phyloP scores from a whole-genome alignment of 2,888 invertebrate species.

The Baronia brevicornis region DNA sequence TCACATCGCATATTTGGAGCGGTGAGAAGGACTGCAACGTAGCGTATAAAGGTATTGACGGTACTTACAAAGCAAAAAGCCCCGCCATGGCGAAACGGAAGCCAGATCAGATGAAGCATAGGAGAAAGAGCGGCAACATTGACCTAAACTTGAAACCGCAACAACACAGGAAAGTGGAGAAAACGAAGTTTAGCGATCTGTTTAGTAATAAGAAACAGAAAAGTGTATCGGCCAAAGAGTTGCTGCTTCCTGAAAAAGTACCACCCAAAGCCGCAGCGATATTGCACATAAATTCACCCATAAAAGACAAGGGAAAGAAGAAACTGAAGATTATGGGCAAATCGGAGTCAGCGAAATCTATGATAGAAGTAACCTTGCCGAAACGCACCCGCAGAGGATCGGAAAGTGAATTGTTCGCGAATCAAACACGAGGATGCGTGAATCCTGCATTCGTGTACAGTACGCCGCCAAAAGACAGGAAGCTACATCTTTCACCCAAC shows the following conservation, averaged over 20 bases:
- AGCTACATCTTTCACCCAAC: slow-evolving; percentile 54
- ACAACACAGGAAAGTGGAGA: slow-evolving; percentile 54
- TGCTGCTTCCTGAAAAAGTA: slow-evolving; percentile 65
- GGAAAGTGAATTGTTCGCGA: slow-evolving; percentile 57
- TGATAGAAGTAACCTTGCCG: slow-evolving; percentile 41
- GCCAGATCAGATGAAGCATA: slow-evolving; percentile 43
- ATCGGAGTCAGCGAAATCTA: slow-evolving; percentile 56
- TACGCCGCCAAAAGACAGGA: slow-evolving; percentile 69
- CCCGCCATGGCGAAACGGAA: slow-evolving; percentile 64
- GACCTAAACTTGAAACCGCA: slow-evolving; percentile 60
- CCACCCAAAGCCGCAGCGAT: slow-evolving; percentile 79
- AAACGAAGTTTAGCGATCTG: slow-evolving; percentile 62
- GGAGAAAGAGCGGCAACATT: slow-evolving; percentile 60
- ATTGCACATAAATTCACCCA: slow-evolving; percentile 73
- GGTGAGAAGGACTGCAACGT: slow-evolving; percentile 58
- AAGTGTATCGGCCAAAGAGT: slow-evolving; percentile 58
- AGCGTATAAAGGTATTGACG: slow-evolving; percentile 62
- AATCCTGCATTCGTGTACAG: slow-evolving; percentile 69
- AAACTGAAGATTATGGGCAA: slow-evolving; percentile 56
- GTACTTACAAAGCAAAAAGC: slow-evolving; percentile 64
- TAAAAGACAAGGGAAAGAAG: slow-evolving; percentile 48
- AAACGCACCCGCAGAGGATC: slow-evolving; percentile 58
- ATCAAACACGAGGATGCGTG: slow-evolving; percentile 50
- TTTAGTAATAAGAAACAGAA: slow-evolving; percentile 67
- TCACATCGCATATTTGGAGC: slow-evolving; percentile 55